Evolutionary conservation across 2,113 vertebrate genomes (phyloP).

Genomic region (Larimichthys polyactis): DNA sequence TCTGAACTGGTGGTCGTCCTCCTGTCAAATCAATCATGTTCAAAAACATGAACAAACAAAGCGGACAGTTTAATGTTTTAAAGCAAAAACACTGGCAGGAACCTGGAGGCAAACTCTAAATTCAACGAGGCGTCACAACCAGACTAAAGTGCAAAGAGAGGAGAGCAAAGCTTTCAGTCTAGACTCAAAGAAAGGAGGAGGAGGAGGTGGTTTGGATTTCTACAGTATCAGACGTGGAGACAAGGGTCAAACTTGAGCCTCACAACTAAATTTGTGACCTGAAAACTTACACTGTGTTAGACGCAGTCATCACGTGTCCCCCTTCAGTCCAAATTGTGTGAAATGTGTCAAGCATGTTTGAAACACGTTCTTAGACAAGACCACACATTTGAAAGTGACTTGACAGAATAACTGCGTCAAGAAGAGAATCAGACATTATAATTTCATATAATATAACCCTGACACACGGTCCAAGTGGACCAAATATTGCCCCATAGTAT

Average conservation of each 20-base stretch:
- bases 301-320: not conserved
- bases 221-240: not conserved
- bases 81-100: not conserved
- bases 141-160: not conserved
- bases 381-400: not conserved
- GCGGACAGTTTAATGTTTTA: not conserved
- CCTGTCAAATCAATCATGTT: constrained; percentile 79
- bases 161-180: not conserved
- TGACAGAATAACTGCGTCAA: not conserved
- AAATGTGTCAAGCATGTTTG: constrained; percentile 16
- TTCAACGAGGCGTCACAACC: not conserved
- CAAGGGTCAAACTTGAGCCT: constrained; percentile 5
- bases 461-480: not conserved
- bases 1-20: constrained; percentile 92
- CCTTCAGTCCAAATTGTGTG: constrained; percentile 21
- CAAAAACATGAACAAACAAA: not conserved
- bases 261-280: constrained; percentile 4
- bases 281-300: constrained; percentile 53
- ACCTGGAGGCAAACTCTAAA: constrained; percentile 4
- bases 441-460: not conserved
- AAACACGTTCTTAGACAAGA: not conserved
- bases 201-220: constrained; percentile 33
- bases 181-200: not conserved
- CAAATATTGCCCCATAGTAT: too few relatives aligned
- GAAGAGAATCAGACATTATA: not conserved